Evolutionary conservation across 2,888 invertebrate genomes (phyloP).

Genomic region (Homarus gammarus): DNA sequence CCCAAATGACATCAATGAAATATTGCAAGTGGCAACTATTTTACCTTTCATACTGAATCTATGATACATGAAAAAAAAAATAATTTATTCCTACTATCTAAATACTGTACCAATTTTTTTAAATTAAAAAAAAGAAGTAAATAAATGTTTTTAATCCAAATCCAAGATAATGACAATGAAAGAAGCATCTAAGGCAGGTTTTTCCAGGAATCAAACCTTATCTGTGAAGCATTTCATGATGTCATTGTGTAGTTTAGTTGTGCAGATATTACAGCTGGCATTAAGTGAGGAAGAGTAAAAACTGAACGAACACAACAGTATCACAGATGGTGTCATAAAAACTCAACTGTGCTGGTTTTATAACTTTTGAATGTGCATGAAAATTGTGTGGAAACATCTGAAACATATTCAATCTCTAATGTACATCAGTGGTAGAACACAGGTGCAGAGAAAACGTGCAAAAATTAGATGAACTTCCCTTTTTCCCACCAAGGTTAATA

Average conservation of each 20-base stretch:
- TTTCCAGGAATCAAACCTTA: not conserved
- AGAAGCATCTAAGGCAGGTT: not conserved
- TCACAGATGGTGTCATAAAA: not conserved
- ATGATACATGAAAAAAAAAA: too few relatives aligned
- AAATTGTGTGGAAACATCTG: not conserved
- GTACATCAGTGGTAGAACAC: not conserved
- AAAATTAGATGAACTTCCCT: not conserved
- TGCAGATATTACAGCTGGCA: too few relatives aligned
- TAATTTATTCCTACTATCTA: not conserved
- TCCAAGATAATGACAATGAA: not conserved
- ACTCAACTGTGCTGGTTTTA: not conserved
- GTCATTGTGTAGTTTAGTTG: not conserved
- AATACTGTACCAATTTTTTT: not conserved
- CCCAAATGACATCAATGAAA: not conserved
- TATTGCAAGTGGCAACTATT: too few relatives aligned
- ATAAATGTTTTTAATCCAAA: not conserved
- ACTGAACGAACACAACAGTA: not conserved
- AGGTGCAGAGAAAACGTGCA: not conserved
- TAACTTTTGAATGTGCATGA: not conserved
- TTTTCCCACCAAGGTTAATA: conserved; percentile 4
- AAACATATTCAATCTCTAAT: not conserved
- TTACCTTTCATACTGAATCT: too few relatives aligned
- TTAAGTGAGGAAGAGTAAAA: too few relatives aligned
- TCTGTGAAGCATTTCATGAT: not conserved
- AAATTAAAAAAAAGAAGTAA: too few relatives aligned